Conservation (phyloP, 2,888 invertebrate species). For the Cyclophora punctaria region DNA sequence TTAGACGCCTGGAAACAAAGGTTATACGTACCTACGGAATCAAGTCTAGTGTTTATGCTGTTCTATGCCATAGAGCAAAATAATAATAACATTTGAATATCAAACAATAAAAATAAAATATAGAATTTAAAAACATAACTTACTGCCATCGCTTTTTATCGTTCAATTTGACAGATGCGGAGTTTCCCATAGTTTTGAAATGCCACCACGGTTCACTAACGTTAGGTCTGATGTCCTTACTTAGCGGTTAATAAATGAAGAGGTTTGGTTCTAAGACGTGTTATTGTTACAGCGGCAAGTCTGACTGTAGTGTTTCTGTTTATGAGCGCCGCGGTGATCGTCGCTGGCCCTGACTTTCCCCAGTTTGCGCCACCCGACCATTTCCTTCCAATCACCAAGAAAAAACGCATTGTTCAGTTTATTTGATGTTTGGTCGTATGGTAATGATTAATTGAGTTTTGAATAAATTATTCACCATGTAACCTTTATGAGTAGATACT, state of each 20-base stretch:
- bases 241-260: no score
- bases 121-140: conserved; percentile 28
- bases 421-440: no score
- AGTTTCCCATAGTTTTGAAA: conserved; percentile 50
- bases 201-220: no score
- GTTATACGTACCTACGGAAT: no score
- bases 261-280: conserved; percentile 2
- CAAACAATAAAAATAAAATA: conserved; percentile 1
- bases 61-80: background rate
- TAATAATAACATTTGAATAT: background rate
- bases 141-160: conserved; percentile 66
- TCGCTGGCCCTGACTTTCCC: conserved; percentile 63
- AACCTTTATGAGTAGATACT: no score
- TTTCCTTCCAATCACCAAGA: conserved; percentile 24
- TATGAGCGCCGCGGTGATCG: conserved; percentile 8
- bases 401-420: no score
- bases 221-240: no score
- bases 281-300: conserved; percentile 14
- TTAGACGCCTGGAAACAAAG: no score
- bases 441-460: no score
- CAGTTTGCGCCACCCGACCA: conserved; percentile 26
- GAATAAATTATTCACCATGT: no score
- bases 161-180: conserved; percentile 60
- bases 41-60: no score
- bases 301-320: conserved; percentile 12